phyloP scores from a whole-genome alignment of 2,888 invertebrate species.

The Eulithis testata region DNA sequence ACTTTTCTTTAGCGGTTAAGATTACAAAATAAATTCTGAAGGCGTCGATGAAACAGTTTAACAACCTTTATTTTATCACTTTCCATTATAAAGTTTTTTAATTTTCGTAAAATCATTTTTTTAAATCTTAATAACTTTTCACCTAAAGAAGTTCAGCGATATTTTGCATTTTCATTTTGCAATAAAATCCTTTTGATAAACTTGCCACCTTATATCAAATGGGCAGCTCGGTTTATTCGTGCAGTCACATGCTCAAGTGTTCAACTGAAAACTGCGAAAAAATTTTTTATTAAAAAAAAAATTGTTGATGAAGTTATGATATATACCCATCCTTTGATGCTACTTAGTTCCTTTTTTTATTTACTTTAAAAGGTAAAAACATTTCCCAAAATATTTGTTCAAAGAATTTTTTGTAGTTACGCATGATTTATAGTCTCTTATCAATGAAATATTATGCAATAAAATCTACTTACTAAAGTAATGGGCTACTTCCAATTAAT shows the following conservation, averaged over 20 bases:
- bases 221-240: conserved; percentile 20
- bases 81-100: conserved; percentile 17
- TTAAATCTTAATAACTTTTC: conserved; percentile 34
- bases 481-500: conserved; percentile 4
- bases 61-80: conserved; percentile 2
- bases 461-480: not conserved
- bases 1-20: no score
- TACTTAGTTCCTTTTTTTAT: not conserved
- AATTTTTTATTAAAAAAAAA: no score
- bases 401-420: not conserved
- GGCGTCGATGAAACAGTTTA: conserved; percentile 14
- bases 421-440: not conserved
- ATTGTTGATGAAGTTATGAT: no score
- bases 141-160: conserved; percentile 28
- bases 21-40: not conserved
- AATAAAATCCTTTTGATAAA: conserved; percentile 36
- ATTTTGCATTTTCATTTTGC: conserved; percentile 29
- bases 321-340: not conserved
- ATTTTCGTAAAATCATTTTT: conserved; percentile 19
- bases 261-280: not conserved
- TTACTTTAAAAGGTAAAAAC: not conserved
- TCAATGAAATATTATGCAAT: conserved; percentile 1
- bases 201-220: conserved; percentile 24
- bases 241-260: conserved; percentile 16
- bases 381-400: not conserved